Conservation (phyloP, 37 sponge, comb jelly and placozoan species). For the Tethya wilhelma region DNA sequence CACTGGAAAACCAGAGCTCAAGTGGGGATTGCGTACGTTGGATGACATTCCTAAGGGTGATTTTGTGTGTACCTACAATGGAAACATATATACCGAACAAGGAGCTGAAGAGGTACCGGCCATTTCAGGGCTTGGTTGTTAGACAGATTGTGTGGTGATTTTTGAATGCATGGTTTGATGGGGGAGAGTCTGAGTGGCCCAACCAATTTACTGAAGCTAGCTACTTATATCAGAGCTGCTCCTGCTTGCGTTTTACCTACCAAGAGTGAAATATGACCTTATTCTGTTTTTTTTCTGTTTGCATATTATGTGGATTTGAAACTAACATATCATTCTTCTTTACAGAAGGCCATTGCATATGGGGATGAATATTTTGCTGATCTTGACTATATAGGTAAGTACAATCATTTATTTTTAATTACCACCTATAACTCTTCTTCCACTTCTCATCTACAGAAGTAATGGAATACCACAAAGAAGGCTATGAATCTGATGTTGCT, state of each 20-base stretch:
- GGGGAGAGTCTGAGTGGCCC: no score
- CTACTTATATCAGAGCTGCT: no score
- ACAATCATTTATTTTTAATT: neutral
- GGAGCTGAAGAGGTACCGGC: constrained; percentile 62
- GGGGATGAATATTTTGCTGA: constrained; percentile 95
- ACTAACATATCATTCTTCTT: neutral
- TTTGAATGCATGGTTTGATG: no score
- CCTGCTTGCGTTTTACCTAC: no score
- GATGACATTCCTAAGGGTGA: constrained; percentile 92
- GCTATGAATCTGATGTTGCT: constrained; percentile 58
- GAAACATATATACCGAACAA: constrained; percentile 72
- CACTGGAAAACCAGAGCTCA: constrained; percentile 47
- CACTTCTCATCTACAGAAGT: constrained; percentile 71
- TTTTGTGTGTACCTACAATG: constrained; percentile 85
- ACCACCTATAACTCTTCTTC: neutral
- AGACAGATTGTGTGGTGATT: no score
- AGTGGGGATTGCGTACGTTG: constrained; percentile 88
- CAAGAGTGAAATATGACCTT: no score
- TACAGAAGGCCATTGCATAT: constrained; percentile 17
- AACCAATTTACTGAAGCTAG: no score
- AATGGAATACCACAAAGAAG: constrained; percentile 70
- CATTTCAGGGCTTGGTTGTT: no score
- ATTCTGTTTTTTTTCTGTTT: no score
- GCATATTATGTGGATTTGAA: no score
- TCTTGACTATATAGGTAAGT: constrained; percentile 91